These are phyloP conservation scores for Etheostoma spectabile DNA, from an alignment of 2,113 vertebrate genomes.

Conservation along the genomic window DNA sequence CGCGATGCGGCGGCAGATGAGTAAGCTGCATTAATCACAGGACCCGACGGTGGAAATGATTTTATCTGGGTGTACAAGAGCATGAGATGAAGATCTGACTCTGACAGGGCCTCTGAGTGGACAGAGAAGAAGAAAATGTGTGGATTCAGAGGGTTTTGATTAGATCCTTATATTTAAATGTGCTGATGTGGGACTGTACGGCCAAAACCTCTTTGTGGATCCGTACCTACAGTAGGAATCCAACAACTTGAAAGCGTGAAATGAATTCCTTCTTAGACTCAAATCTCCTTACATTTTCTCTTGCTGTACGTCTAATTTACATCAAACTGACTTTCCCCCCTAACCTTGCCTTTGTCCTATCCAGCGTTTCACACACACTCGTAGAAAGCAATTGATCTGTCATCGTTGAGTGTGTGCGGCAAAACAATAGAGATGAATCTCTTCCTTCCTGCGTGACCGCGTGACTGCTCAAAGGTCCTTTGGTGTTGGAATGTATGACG, in stretches of 20 bases:
- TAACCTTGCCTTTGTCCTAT: not conserved
- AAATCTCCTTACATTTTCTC: not conserved
- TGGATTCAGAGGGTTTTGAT: not conserved
- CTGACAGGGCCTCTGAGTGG: not conserved
- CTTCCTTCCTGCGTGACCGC: constrained; percentile 11
- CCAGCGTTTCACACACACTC: not conserved
- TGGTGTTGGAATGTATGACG: constrained; percentile 29
- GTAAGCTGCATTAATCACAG: constrained; percentile 61
- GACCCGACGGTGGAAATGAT: constrained; percentile 22
- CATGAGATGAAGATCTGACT: not conserved
- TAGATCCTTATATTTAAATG: not conserved
- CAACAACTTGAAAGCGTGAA: not conserved
- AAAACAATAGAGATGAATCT: constrained; percentile 45
- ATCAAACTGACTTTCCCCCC: not conserved
- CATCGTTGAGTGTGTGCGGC: constrained; percentile 12
- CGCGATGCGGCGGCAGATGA: constrained; percentile 51
- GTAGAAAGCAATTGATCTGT: constrained; percentile 39
- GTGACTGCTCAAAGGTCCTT: constrained; percentile 41
- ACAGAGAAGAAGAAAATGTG: not conserved
- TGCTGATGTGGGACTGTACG: too few species aligned
- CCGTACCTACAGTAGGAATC: not conserved
- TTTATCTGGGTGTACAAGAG: not conserved
- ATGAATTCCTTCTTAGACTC: not conserved
- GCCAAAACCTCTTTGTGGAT: not conserved
- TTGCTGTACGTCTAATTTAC: not conserved